phyloP scores from a whole-genome alignment of 1,140 invertebrate genomes.

The Bombus superbus region DNA sequence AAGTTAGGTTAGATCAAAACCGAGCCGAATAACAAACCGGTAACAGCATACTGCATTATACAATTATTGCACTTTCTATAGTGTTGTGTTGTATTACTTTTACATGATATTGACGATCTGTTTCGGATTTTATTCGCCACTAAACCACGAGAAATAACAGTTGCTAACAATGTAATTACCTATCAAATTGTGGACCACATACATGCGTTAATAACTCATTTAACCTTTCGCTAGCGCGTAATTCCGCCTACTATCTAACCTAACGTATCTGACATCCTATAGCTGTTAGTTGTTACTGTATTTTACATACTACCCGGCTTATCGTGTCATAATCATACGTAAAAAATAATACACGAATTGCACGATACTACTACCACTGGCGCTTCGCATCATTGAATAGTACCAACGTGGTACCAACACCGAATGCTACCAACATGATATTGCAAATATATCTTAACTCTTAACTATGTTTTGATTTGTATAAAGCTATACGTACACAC shows the following conservation, averaged over 20 bases:
- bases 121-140: neutral
- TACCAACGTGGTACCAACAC: neutral
- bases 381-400: neutral
- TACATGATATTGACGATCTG: neutral
- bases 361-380: neutral
- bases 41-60: neutral
- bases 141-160: neutral
- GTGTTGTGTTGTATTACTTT: neutral
- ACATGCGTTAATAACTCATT: slow-evolving; percentile 6
- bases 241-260: slow-evolving; percentile 9
- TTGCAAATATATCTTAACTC: neutral
- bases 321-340: slow-evolving; percentile 29
- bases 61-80: neutral
- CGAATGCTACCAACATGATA: slow-evolving; percentile 4
- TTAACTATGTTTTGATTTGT: neutral
- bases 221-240: slow-evolving; percentile 17
- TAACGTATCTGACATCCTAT: slow-evolving; percentile 38
- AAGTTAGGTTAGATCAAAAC: slow-evolving; percentile 33
- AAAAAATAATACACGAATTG: slow-evolving; percentile 36
- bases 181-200: slow-evolving; percentile 12
- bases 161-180: slow-evolving; percentile 27
- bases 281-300: slow-evolving; percentile 16
- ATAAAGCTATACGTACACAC: no score
- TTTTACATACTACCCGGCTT: slow-evolving; percentile 37
- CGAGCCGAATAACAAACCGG: slow-evolving; percentile 24